A percentile compares a stretch with the other conserved stretches of the same genome.
Conservation (phyloP, 2,113 vertebrate genomes). For the Callochromis pleurospilus region DNA sequence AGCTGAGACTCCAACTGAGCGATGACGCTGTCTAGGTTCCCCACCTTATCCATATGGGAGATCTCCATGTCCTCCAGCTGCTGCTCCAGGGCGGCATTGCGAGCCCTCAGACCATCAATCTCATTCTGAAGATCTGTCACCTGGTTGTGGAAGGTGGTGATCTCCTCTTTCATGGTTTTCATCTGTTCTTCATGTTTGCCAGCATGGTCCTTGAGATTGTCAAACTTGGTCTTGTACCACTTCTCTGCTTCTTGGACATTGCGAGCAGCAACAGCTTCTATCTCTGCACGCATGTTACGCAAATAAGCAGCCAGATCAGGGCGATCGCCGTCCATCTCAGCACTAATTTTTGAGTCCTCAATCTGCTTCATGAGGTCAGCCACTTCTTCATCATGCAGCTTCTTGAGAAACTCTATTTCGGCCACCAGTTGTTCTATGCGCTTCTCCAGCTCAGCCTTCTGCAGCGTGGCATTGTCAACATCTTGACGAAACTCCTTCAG, state of each 20-base stretch:
- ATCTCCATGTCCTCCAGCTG: slow-evolving; percentile 76
- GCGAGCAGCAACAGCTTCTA: slow-evolving; percentile 68
- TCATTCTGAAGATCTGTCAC: slow-evolving; percentile 72
- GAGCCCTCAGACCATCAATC: slow-evolving; percentile 65
- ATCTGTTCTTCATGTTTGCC: slow-evolving; percentile 69
- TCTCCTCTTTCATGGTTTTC: slow-evolving; percentile 73
- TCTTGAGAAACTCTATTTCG: slow-evolving; percentile 71
- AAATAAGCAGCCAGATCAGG: slow-evolving; percentile 67
- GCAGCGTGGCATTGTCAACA: slow-evolving; percentile 71
- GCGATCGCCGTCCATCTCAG: slow-evolving; percentile 58
- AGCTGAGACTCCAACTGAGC: slow-evolving; percentile 73
- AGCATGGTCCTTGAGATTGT: slow-evolving; percentile 70
- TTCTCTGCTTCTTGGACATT: slow-evolving; percentile 77
- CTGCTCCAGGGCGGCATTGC: slow-evolving; percentile 67
- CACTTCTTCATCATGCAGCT: slow-evolving; percentile 68
- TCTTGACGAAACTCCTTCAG: slow-evolving; percentile 75
- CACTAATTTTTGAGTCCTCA: slow-evolving; percentile 62
- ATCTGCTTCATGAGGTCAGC: slow-evolving; percentile 72
- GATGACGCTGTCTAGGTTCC: slow-evolving; percentile 53
- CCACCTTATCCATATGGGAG: slow-evolving; percentile 67
- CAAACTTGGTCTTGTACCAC: slow-evolving; percentile 79
- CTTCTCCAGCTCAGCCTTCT: slow-evolving; percentile 72
- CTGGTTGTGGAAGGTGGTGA: slow-evolving; percentile 66
- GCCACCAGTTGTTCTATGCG: slow-evolving; percentile 65
- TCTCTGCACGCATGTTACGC: slow-evolving; percentile 63